Base-by-base conservation (phyloP, 2,797 vertebrate genomes). In the Microcaecilia unicolor region DNA sequence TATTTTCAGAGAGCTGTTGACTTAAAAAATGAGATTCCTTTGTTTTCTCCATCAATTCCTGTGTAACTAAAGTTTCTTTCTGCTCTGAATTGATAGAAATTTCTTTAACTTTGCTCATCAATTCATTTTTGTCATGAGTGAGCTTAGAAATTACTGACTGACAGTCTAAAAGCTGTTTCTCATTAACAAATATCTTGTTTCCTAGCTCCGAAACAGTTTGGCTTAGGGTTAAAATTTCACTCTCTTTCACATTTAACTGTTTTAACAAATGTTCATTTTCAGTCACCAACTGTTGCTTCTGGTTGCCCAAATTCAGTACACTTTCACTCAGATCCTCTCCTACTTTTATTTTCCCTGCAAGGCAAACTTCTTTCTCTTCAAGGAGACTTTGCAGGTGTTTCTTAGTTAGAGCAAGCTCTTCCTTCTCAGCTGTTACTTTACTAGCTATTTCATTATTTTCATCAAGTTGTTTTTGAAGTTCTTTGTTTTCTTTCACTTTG, bases 1-100 rank as follows among this genome's bases (percentile, higher is more conserved):
- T 80, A 30, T 47, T 79, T 39, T 83, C 71, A 3, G 4, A 46
- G 8, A 92, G 51, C 9, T 54, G 59, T 42, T 58, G 51, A n/a
- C 66, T 68, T 30, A 92, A 62, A 28, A 50, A 3, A 16, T 37
- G 39, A 39, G 76, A 90, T 41, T 90, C 76, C 9, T 48, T 78
- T 15, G 67, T 78, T 63, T 86, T 91, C 43, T 85, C 64, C 6
- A 64, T 54, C 41, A 91, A 63, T 50, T 54, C 64, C 28, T 72
- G 62, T 13, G 72, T 57, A 37, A 67, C 37, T 0, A 72, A 70
- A 25, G 34, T 46, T 34, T 78, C 68, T 10, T 70, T 82, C 34
- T 89, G 71, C 38, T 70, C 13, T 1, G 84, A 55, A 38, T 65
- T 32, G 10, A 48, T 29, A 16, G 60, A 75, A n/a, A 87, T 54